Base-by-base conservation (phyloP, 2,113 vertebrate genomes). In the Amphilophus citrinellus region DNA sequence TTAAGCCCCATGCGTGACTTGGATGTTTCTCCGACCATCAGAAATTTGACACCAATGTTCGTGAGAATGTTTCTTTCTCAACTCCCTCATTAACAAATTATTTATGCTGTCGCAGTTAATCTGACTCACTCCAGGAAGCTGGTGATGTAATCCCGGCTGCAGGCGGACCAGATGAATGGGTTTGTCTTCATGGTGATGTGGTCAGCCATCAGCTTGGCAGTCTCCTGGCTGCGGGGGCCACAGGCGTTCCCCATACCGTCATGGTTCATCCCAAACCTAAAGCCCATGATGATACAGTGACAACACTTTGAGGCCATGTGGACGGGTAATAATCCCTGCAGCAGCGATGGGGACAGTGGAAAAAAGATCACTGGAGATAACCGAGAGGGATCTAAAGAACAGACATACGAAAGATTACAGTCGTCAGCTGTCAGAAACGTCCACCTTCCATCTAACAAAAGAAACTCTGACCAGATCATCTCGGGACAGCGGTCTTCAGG, bases 131-230 rank as follows among this genome's bases (percentile, higher is more conserved):
- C 98, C 87, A 99, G 95, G 93, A 99, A 99, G 95, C 97, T 98
- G 95, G 98, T 98, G 95, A 99, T 99, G 93, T 99, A 99, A 91
- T 99, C 98, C 1, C 98, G 95, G 95, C 98, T 99, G 91, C 98
- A 99, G 0, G 98, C 97, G 0, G 98, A 99, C 98, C 98, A 99
- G 65, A 99, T 97, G 20, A 99, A 99, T 0, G 98, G 98, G 93
- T 99, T 99, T 44, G 98, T 99, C 94, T 99, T 99, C 98, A 98
- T 99, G 91, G 98, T 99, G 91, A 99, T 99, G 93, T 99, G 98
- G 61, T 98, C 98, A 1, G 98, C 98, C 98, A 99, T 99, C 86
- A 99, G 97, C 93, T 99, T 99, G 58, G 98, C 98, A 0, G 97
- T 98, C 93, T 99, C 98, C 91, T 98, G 98, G 84, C 97, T 98